Conservation (phyloP, 1,140 invertebrate genomes). For the Liolophura sinensis region DNA sequence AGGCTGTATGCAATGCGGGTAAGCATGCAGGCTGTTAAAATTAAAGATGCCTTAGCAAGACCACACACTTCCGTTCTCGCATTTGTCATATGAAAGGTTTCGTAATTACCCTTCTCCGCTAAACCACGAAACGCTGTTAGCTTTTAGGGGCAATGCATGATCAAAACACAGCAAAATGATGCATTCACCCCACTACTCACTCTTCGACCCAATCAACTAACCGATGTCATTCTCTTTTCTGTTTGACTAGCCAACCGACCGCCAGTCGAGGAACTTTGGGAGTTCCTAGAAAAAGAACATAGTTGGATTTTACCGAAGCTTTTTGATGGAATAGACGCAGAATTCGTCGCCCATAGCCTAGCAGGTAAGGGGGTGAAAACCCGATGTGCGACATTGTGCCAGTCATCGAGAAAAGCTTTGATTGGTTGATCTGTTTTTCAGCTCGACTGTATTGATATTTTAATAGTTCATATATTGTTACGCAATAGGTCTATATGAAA, state of each 20-base stretch:
- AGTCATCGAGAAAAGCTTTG: constrained; percentile 3
- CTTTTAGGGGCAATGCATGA: background rate
- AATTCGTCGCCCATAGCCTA: constrained; percentile 44
- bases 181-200: constrained; percentile 2
- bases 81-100: background rate
- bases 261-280: constrained; percentile 37
- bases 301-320: constrained; percentile 49
- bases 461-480: background rate
- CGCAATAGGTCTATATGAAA: background rate
- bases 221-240: background rate
- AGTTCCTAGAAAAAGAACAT: constrained; percentile 41
- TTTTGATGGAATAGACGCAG: constrained; percentile 44
- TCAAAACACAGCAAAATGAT: background rate
- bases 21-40: constrained; percentile 4
- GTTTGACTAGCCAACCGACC: constrained; percentile 40
- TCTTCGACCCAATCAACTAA: background rate
- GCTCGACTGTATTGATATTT: no score
- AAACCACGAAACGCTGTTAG: background rate
- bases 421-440: background rate
- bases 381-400: background rate
- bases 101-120: constrained; percentile 2
- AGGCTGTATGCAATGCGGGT: constrained; percentile 42
- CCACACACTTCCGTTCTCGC: background rate
- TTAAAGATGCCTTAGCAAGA: background rate
- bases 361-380: constrained; percentile 31